Base-by-base conservation (phyloP, 1,140 invertebrate genomes). In the Panagrolaimus sp. region DNA sequence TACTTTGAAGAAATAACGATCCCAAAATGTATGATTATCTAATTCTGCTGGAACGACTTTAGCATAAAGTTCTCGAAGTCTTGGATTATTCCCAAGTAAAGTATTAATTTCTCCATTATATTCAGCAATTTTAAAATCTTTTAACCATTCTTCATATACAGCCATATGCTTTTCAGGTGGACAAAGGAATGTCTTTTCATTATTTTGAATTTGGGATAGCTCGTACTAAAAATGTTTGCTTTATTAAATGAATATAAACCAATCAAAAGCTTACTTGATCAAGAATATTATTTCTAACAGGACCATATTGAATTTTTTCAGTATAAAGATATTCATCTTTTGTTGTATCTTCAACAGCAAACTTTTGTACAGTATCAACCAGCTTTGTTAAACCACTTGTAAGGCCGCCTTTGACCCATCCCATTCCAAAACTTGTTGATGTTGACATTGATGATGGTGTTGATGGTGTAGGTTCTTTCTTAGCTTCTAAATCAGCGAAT, bases 71-170 rank as follows among this genome's bases (percentile, higher is more conserved):
- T 81, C 68, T n/a, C 76, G 66, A 20, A 78, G 47, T 20, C 51
- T 51, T 5, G 76, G 78, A 65, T 78, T 78, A 27, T 75, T 65
- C 25, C 67, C 57, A 1, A 78, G 68, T n/a, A 78, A 76, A 14
- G 76, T 44, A 43, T 81, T 78, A 31, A 78, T 78, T 66, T 78
- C 76, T 16, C 75, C 76, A 65, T 78, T 74, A 65, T 82, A 78
- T 47, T 78, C 75, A 5, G 65, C 48, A 47, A 78, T 65, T 53
- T 75, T 78, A 73, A 78, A 78, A 51, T 81, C 67, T 27, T 68
- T 51, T 11, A 78, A 48, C 53, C 75, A 78, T 13, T 76, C 42
- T n/a, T 81, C 75, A 13, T 45, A 27, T 43, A 73, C 38, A 57
- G 62, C 23, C 13, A 51, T 27, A 23, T 57, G 27, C n/a, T 57